Base-by-base conservation (phyloP, 2,797 vertebrate species). In the Arctocebus calabarensis region DNA sequence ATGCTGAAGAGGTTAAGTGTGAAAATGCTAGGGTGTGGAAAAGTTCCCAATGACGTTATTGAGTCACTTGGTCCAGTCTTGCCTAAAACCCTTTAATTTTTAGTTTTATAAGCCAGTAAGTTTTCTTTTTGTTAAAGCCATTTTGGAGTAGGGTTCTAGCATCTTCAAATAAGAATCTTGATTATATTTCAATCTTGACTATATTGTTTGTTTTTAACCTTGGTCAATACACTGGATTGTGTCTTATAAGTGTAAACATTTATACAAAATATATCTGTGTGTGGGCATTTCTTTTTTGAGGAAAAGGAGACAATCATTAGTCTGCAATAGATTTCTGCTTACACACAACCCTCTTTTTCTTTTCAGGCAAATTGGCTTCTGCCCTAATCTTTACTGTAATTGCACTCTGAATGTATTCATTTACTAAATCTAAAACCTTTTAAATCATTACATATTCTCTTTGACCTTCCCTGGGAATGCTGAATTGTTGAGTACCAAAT, bases 101-200 rank as follows among this genome's bases (percentile, higher is more conserved):
- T 57, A 52, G 40, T 83, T 94, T 77, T 27, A 62, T 68, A 9
- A 91, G 32, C 29, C 55, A n/a, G 9, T 66, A 71, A 4, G 2
- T 91, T 75, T 81, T 62, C 16, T 71, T 74, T 13, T 52, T 82
- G 70, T 57, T 55, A 43, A 82, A 62, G 78, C 6, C 61, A 84
- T 84, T 83, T 68, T 83, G 55, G 93, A 77, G 37, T 73, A 84
- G 37, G 5, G 27, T 64, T 85, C 27, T 75, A 88, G 57, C 84
- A 64, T 71, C 90, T 92, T 45, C 62, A 81, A 88, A 86, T 61
- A 82, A 94, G 77, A 94, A 77, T 82, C 84, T 43, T n/a, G 17
- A 85, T 22, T 88, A 25, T 79, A 84, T n/a, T 88, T 86, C 57
- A 87, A 81, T 34, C 48, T 64, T 79, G 74, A 40, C n/a, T n/a